Evolutionary conservation across 37 sponge, comb jelly and placozoan species (phyloP).

Genomic region (Halichondria panicea): DNA sequence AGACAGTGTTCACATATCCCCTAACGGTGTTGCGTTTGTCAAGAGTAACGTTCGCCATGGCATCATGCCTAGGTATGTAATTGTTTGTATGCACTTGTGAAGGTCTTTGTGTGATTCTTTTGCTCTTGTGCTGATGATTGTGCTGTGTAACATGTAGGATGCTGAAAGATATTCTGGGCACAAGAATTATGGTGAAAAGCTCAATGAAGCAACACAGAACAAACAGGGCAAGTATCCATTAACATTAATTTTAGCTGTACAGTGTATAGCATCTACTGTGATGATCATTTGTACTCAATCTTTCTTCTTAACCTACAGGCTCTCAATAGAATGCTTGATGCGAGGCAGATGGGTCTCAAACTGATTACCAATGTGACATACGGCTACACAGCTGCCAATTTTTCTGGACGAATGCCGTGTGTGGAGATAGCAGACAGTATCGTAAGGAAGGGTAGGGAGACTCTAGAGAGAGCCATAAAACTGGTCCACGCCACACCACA

Average conservation of each 20-base stretch:
- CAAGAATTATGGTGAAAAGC: conserved; percentile 95
- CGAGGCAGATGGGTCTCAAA: conserved; percentile 91
- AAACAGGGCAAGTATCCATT: conserved; percentile 52
- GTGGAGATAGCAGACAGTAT: conserved; percentile 94
- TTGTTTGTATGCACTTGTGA: neutral
- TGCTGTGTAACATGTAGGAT: too few relatives aligned
- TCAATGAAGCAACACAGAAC: conserved; percentile 85
- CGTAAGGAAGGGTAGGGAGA: conserved; percentile 91
- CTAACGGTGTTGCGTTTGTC: conserved; percentile 94
- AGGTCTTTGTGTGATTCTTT: neutral
- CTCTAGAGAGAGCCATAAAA: conserved; percentile 89
- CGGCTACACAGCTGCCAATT: conserved; percentile 97
- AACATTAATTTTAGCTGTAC: neutral
- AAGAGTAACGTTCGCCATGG: conserved; percentile 77
- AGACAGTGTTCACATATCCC: conserved; percentile 82
- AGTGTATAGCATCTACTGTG: neutral
- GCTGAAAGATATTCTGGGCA: conserved; percentile 92
- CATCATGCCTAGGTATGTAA: conserved; percentile 75
- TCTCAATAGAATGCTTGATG: conserved; percentile 75
- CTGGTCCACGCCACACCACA: conserved; percentile 74
- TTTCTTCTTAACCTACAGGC: conserved; percentile 21
- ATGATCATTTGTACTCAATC: neutral
- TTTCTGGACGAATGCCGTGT: conserved; percentile 98
- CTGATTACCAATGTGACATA: conserved; percentile 96
- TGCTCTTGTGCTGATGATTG: neutral